phyloP scores from a whole-genome alignment of 2,888 invertebrate species.

The Acronicta alni region DNA sequence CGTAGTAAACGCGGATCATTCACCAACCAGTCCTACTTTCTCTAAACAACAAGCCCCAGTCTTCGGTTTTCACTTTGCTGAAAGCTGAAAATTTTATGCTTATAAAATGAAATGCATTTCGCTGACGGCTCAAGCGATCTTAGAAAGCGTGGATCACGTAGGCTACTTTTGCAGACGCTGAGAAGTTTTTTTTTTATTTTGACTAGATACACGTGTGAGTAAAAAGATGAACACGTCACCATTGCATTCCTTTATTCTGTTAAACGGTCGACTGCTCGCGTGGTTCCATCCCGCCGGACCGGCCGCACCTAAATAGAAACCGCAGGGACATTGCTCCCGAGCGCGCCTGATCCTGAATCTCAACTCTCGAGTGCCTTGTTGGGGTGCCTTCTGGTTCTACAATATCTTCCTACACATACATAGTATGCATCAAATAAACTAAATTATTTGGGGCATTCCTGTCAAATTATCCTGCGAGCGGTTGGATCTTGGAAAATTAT shows the following conservation, averaged over 20 bases:
- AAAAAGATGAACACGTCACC: slow-evolving; percentile 66
- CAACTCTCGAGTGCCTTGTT: slow-evolving; percentile 80
- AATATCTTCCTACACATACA: slow-evolving; percentile 45
- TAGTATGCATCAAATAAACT: slow-evolving; percentile 26
- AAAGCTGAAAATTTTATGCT: slow-evolving; percentile 57
- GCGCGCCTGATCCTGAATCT: slow-evolving; percentile 80
- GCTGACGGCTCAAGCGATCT: slow-evolving; percentile 46
- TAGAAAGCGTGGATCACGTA: slow-evolving; percentile 59
- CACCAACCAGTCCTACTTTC: slow-evolving; percentile 61
- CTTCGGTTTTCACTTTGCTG: slow-evolving; percentile 51
- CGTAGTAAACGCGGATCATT: slow-evolving; percentile 33
- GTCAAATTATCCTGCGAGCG: slow-evolving; percentile 29
- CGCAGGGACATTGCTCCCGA: slow-evolving; percentile 88
- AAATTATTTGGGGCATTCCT: slow-evolving; percentile 31
- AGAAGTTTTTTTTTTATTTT: slow-evolving; percentile 17
- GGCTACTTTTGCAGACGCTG: slow-evolving; percentile 20
- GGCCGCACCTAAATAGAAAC: slow-evolving; percentile 89
- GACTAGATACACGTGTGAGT: slow-evolving; percentile 34
- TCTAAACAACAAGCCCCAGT: slow-evolving; percentile 43
- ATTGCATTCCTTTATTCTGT: slow-evolving; percentile 82
- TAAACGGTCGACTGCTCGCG: slow-evolving; percentile 82
- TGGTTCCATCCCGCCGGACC: slow-evolving; percentile 84
- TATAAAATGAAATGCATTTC: slow-evolving; percentile 51
- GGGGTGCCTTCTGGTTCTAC: slow-evolving; percentile 70
- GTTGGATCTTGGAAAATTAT: slow-evolving; percentile 52